A percentile compares a stretch with the other conserved stretches of the same genome.
phyloP scores from a whole-genome alignment of 2,797 vertebrate species.

The Bryconaethiops microstoma region DNA sequence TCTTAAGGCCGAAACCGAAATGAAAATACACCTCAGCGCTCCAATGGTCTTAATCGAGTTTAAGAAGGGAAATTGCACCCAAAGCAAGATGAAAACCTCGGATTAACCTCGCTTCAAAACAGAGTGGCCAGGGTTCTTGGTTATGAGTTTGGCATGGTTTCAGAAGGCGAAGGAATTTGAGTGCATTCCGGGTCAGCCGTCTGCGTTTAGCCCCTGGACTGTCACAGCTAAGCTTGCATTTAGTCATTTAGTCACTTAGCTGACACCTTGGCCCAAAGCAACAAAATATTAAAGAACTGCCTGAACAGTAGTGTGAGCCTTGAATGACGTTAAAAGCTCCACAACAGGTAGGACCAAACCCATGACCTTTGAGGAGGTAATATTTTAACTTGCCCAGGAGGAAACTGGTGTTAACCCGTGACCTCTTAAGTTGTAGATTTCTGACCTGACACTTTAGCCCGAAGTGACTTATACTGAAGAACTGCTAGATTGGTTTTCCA shows the following conservation, averaged over 20 bases:
- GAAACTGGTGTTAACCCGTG: not conserved
- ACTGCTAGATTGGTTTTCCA: not conserved
- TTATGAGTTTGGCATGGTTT: not conserved
- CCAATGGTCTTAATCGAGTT: slow-evolving; percentile 8
- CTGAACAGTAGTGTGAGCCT: not conserved
- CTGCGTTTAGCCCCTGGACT: not conserved
- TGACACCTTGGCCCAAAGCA: not conserved
- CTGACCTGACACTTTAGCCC: not conserved
- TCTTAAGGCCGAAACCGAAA: slow-evolving; percentile 24
- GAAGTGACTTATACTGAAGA: not conserved
- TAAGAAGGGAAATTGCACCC: slow-evolving; percentile 2
- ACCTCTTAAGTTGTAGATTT: not conserved
- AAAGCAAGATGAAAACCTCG: slow-evolving; percentile 8
- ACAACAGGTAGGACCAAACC: not conserved
- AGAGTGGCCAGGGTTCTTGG: not conserved
- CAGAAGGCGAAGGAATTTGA: not conserved
- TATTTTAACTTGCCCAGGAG: not conserved
- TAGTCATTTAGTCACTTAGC: not conserved
- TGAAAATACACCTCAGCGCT: slow-evolving; percentile 27
- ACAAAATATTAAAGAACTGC: not conserved
- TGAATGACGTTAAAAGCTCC: not conserved
- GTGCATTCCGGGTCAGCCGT: not conserved
- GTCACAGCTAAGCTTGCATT: not conserved
- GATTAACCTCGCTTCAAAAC: not conserved
- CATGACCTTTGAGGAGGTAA: not conserved